Conservation (phyloP, 35 echinoderm and acorn worm species). For the Lytechinus pictus region DNA sequence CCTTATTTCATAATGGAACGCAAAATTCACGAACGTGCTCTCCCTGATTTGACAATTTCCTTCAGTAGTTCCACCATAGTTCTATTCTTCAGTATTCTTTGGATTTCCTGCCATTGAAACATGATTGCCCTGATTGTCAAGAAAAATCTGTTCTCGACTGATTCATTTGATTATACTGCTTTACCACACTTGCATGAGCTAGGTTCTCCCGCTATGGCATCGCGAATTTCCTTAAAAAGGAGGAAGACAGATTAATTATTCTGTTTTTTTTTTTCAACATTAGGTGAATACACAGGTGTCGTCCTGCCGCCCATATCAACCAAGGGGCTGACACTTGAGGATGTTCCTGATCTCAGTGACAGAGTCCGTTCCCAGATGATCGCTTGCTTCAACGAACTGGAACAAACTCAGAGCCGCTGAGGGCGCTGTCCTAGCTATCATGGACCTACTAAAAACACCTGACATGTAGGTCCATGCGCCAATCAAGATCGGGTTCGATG, state of each 20-base stretch:
- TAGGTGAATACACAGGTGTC: slow-evolving; percentile 67
- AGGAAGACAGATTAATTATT: not conserved
- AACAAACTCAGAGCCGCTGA: not conserved
- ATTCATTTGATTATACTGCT: too few species aligned
- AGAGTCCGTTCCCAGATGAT: slow-evolving; percentile 65
- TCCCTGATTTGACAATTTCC: too few species aligned
- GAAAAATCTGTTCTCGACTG: slow-evolving; percentile 54
- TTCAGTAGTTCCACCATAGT: too few species aligned
- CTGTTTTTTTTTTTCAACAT: not conserved
- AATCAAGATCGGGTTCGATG: too few species aligned
- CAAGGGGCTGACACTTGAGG: slow-evolving; percentile 64
- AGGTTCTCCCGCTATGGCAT: not conserved
- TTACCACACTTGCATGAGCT: not conserved
- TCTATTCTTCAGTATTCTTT: not conserved
- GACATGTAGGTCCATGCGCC: too few species aligned
- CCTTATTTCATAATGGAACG: too few species aligned
- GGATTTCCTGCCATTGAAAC: not conserved
- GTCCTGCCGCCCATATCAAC: slow-evolving; percentile 77
- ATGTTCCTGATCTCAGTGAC: slow-evolving; percentile 67
- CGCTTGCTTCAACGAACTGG: slow-evolving; percentile 44
- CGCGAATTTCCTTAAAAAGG: not conserved
- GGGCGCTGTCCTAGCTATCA: too few species aligned
- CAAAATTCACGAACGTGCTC: too few species aligned
- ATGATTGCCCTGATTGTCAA: slow-evolving; percentile 53
- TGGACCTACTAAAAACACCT: too few species aligned